These are phyloP conservation scores for Dendroctonus ponderosae DNA, from an alignment of 1,140 invertebrate species.

Conservation along the genomic window DNA sequence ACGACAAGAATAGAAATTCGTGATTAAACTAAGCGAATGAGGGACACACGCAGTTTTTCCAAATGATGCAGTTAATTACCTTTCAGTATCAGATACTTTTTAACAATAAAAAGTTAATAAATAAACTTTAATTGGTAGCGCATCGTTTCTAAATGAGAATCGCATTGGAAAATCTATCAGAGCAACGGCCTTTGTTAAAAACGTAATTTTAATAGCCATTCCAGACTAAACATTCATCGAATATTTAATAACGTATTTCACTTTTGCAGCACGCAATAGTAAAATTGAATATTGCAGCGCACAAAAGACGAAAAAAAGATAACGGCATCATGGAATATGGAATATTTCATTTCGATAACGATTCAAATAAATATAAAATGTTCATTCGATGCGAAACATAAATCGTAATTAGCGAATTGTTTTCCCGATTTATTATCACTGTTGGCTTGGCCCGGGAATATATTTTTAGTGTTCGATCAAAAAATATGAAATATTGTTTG, in stretches of 20 bases:
- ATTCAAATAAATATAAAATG: conserved; percentile 9
- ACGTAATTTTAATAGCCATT: no score
- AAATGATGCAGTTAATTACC: no score
- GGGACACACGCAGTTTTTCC: no score
- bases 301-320: background rate
- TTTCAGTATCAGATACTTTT: no score
- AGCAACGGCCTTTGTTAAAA: no score
- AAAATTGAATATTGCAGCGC: background rate
- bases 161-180: no score
- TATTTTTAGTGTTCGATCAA: no score
- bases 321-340: background rate
- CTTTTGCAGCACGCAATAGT: background rate
- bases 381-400: conserved; percentile 8
- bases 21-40: no score
- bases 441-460: background rate
- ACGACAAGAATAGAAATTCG: conserved; percentile 8
- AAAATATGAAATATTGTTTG: no score
- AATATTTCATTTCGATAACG: conserved; percentile 13
- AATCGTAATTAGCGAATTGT: conserved; percentile 22
- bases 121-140: no score
- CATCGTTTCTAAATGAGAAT: no score
- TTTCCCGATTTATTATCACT: conserved; percentile 13
- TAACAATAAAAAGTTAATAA: no score
- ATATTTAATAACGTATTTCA: conserved; percentile 4
- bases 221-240: background rate